Evolutionary conservation across 2,113 vertebrate species (phyloP).

Genomic region (Thunnus maccoyii): DNA sequence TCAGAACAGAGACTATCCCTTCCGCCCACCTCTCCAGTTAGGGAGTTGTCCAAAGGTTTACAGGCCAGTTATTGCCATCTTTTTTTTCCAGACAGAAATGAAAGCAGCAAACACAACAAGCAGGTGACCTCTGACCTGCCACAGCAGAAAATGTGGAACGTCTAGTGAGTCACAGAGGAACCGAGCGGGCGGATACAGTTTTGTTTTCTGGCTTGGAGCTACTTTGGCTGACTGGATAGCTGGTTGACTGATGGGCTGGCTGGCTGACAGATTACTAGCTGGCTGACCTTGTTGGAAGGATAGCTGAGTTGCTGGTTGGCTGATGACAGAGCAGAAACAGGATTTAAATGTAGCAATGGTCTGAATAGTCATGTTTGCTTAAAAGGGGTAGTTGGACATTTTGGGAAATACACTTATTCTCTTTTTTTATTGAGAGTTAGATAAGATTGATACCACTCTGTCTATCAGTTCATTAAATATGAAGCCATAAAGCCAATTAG

Average conservation of each 20-base stretch:
- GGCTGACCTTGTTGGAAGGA: slow-evolving; percentile 47
- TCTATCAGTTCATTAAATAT: no score
- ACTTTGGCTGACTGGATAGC: slow-evolving; percentile 21
- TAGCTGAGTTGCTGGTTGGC: slow-evolving; percentile 4
- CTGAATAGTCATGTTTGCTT: neutral
- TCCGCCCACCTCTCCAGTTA: slow-evolving; percentile 26
- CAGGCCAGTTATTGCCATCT: slow-evolving; percentile 33
- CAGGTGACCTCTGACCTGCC: slow-evolving; percentile 64
- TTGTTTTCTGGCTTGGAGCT: slow-evolving; percentile 52
- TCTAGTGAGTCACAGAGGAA: slow-evolving; percentile 65
- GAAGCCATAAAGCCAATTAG: no score
- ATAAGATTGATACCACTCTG: no score
- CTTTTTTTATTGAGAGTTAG: no score
- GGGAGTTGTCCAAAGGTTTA: slow-evolving; percentile 63
- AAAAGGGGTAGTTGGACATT: neutral
- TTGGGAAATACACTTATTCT: neutral
- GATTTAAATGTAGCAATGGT: slow-evolving; percentile 5
- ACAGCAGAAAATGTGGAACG: slow-evolving; percentile 56
- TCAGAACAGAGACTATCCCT: slow-evolving; percentile 7
- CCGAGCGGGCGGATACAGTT: slow-evolving; percentile 15
- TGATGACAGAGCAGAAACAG: slow-evolving; percentile 28
- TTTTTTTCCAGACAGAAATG: slow-evolving; percentile 34
- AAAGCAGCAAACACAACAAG: slow-evolving; percentile 34
- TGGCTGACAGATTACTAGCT: slow-evolving; percentile 20
- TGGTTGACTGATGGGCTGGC: neutral